A percentile compares a stretch with the other conserved stretches of the same genome.
phyloP scores from a whole-genome alignment of 2,888 invertebrate species.

The Miltochrista miniata region DNA sequence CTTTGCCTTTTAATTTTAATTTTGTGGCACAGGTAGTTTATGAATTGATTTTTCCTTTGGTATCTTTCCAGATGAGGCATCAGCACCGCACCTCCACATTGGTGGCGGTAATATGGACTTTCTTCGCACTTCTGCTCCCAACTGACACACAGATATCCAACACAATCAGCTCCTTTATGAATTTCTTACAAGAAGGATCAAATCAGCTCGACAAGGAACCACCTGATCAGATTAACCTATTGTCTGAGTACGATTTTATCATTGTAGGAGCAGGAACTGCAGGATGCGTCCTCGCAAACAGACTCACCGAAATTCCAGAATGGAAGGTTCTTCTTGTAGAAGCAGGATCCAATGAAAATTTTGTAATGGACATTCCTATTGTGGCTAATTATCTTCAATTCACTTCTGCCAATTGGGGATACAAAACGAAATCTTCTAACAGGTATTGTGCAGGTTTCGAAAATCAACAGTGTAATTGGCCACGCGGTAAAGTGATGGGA shows the following conservation, averaged over 20 bases:
- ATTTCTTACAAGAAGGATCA: constrained; percentile 81
- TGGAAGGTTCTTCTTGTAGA: constrained; percentile 89
- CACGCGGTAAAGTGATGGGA: constrained; percentile 92
- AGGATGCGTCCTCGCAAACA: constrained; percentile 89
- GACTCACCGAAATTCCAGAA: constrained; percentile 87
- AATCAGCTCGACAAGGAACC: constrained; percentile 80
- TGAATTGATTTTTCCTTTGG: constrained; percentile 1
- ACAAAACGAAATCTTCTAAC: constrained; percentile 90
- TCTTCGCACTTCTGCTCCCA: constrained; percentile 49
- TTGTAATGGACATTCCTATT: constrained; percentile 90
- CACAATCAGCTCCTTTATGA: constrained; percentile 77
- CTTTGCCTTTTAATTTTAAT: no score
- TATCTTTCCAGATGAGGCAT: constrained; percentile 66
- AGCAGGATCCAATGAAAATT: constrained; percentile 88
- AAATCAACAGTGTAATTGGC: constrained; percentile 90
- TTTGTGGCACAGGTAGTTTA: no score
- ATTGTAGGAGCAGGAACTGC: constrained; percentile 92
- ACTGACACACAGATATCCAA: constrained; percentile 57
- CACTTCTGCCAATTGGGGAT: constrained; percentile 90
- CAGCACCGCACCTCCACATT: constrained; percentile 47
- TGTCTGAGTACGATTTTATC: constrained; percentile 89
- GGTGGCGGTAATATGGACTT: constrained; percentile 52
- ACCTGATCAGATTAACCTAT: constrained; percentile 71
- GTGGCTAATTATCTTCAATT: constrained; percentile 89
- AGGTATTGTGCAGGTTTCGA: constrained; percentile 89